Percentiles rank a stretch among this genome's conserved stretches.
Conservation (phyloP, 2,888 invertebrate genomes). For the Pseudococcus jackbeardsleyi region DNA sequence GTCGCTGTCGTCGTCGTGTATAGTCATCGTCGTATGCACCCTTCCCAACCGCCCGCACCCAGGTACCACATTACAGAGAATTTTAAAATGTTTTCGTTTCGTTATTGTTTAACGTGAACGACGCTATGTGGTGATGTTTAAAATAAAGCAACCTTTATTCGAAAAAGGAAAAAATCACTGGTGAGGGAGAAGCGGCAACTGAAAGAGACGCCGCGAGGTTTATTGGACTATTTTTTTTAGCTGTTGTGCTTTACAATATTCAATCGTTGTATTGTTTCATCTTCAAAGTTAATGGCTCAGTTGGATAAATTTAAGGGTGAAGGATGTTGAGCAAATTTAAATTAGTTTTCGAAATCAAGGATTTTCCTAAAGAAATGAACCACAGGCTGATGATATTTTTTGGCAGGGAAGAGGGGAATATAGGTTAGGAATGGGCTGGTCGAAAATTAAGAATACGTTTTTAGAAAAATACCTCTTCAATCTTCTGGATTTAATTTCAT, state of each 20-base stretch:
- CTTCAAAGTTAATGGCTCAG: not conserved
- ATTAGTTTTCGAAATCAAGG: not conserved
- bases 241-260: not conserved
- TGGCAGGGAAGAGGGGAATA: not conserved
- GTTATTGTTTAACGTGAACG: not conserved
- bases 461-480: no score
- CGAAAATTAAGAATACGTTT: no score
- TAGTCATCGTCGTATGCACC: no score
- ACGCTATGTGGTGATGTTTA: not conserved
- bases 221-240: conserved; percentile 47
- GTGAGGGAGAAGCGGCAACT: not conserved
- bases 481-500: no score
- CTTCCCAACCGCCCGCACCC: no score
- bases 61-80: not conserved
- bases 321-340: not conserved
- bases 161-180: not conserved
- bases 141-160: conserved; percentile 12
- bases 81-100: conserved; percentile 41
- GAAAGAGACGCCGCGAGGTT: conserved; percentile 33
- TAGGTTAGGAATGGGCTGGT: no score
- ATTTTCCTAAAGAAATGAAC: not conserved
- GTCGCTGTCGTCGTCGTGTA: no score
- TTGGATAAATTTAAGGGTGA: not conserved
- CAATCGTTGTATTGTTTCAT: not conserved
- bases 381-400: not conserved